Conservation (phyloP, 2,113 vertebrate species). For the Picathartes gymnocephalus region DNA sequence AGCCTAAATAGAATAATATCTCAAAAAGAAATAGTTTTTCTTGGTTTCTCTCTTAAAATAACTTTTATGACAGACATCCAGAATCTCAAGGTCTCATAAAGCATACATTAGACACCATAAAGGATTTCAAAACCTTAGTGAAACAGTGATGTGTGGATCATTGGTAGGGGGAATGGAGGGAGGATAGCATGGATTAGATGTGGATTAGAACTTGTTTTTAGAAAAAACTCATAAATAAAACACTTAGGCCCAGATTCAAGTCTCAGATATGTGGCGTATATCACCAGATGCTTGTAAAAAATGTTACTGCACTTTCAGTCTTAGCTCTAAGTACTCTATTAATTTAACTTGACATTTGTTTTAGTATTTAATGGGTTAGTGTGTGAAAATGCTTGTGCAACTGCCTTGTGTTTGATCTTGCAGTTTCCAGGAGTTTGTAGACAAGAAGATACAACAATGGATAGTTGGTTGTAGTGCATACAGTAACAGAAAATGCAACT, state of each 20-base stretch:
- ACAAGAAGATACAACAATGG: background rate
- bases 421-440: background rate
- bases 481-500: background rate
- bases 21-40: background rate
- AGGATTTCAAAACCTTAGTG: background rate
- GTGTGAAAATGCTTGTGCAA: slow-evolving; percentile 36
- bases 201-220: slow-evolving; percentile 54
- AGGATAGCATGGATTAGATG: slow-evolving; percentile 41
- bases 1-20: background rate
- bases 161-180: background rate
- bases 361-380: slow-evolving; percentile 26
- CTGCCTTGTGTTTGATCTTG: background rate
- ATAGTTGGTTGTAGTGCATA: background rate
- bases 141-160: background rate
- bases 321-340: slow-evolving; percentile 39
- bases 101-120: background rate
- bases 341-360: slow-evolving; percentile 50
- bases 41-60: background rate
- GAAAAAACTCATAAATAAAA: slow-evolving; percentile 63
- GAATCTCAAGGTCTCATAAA: background rate
- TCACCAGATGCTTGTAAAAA: slow-evolving; percentile 66
- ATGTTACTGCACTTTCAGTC: slow-evolving; percentile 37
- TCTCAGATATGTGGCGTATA: slow-evolving; percentile 26
- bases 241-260: slow-evolving; percentile 32
- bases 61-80: background rate